phyloP scores from a whole-genome alignment of 2,797 vertebrate species.

The Pipistrellus pygmaeus region DNA sequence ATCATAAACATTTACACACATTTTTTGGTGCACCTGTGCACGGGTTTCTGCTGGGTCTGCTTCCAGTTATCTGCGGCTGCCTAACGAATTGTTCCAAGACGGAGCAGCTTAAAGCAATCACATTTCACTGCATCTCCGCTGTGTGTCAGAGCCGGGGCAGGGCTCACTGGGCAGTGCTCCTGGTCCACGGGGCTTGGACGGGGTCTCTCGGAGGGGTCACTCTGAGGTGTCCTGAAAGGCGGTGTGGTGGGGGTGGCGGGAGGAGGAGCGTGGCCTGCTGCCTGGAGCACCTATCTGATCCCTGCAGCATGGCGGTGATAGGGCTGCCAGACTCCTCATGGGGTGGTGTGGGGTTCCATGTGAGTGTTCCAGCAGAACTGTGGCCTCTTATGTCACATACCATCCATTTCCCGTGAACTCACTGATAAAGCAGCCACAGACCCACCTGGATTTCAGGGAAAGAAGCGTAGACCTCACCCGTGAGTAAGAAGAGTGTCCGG shows the following conservation, averaged over 20 bases:
- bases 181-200: background rate
- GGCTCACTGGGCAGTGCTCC: background rate
- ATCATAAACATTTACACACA: constrained; percentile 24
- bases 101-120: background rate
- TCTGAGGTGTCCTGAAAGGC: background rate
- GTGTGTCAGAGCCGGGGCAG: background rate
- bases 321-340: background rate
- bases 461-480: background rate
- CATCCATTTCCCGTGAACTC: background rate
- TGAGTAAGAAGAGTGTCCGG: background rate
- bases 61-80: constrained; percentile 66
- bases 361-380: background rate
- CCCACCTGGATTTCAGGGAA: background rate
- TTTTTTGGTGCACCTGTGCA: constrained; percentile 47
- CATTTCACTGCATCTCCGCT: background rate
- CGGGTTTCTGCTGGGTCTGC: constrained; percentile 61
- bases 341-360: background rate
- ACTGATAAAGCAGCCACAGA: background rate
- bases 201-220: background rate
- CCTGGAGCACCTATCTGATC: background rate
- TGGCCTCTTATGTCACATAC: background rate
- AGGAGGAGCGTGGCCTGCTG: background rate
- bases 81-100: constrained; percentile 45
- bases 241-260: background rate
- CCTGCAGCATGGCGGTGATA: background rate